Evolutionary conservation across 2,113 vertebrate species (phyloP).

Genomic region (Isichthys henryi): DNA sequence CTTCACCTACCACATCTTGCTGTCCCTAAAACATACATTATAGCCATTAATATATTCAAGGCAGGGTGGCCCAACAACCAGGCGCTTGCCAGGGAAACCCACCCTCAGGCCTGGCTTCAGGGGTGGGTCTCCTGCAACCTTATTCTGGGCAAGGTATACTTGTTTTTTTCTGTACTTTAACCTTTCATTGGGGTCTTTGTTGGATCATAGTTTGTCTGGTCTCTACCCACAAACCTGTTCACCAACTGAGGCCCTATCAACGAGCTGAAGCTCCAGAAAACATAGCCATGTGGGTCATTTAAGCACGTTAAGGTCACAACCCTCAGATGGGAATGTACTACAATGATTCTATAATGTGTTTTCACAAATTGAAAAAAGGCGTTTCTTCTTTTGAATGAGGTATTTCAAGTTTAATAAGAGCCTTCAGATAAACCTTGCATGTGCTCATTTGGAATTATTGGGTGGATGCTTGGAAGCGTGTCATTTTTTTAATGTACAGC

Average conservation of each 20-base stretch:
- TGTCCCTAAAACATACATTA: neutral
- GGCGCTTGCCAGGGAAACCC: neutral
- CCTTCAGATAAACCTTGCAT: too few relatives aligned
- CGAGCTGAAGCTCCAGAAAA: neutral
- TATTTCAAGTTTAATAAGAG: neutral
- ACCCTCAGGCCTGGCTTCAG: neutral
- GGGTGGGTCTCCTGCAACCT: neutral
- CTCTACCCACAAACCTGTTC: neutral
- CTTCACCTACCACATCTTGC: neutral
- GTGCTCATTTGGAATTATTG: neutral
- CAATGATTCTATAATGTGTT: neutral
- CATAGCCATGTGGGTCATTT: neutral
- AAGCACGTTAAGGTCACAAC: neutral
- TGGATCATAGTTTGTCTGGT: neutral
- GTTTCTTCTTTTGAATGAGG: neutral
- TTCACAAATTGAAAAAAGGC: neutral
- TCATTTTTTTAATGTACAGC: neutral
- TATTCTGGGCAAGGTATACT: neutral
- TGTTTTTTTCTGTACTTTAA: neutral
- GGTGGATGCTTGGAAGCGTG: neutral
- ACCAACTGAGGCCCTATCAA: neutral
- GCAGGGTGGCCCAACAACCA: neutral
- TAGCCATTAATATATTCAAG: neutral
- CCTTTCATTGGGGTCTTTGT: neutral
- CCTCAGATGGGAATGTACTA: neutral